Evolutionary conservation across 23 tunicate genomes (phyloP).

Genomic region (Trididemnum miniatum): DNA sequence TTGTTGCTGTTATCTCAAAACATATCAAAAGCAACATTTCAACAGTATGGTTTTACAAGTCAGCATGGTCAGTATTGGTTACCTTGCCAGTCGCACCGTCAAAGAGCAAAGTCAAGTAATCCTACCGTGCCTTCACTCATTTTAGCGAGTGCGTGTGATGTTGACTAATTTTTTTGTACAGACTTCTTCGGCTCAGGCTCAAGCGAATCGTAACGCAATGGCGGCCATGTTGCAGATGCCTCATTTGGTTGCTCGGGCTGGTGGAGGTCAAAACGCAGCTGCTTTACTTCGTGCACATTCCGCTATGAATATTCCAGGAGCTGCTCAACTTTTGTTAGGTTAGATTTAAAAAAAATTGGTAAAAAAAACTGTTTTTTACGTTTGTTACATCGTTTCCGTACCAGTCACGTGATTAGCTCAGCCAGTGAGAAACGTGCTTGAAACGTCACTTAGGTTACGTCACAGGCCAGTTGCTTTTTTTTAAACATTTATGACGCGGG

Average conservation of each 20-base stretch:
- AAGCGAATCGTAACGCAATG: conserved; percentile 94
- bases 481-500: not conserved
- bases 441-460: not conserved
- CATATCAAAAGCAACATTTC: too few relatives aligned
- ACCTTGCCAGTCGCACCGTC: too few relatives aligned
- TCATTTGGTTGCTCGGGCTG: conserved; percentile 63
- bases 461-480: not conserved
- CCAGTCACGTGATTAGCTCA: too few relatives aligned
- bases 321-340: conserved; percentile 63
- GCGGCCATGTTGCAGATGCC: conserved; percentile 98
- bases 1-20: too few relatives aligned
- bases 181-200: conserved; percentile 75
- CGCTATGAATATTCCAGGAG: conserved; percentile 35
- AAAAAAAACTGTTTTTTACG: not conserved
- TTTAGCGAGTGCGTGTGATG: too few relatives aligned
- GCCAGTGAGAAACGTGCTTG: not conserved
- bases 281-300: conserved; percentile 56
- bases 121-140: too few relatives aligned
- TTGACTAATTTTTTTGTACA: not conserved
- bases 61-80: too few relatives aligned
- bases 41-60: too few relatives aligned
- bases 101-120: too few relatives aligned
- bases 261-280: conserved; percentile 43
- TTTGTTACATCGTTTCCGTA: too few relatives aligned
- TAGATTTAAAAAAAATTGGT: not conserved